Evolutionary conservation across 1,140 invertebrate species (phyloP), one percentile per base, ranked within the genome.

Genomic region (Drosophila repletoides): DNA sequence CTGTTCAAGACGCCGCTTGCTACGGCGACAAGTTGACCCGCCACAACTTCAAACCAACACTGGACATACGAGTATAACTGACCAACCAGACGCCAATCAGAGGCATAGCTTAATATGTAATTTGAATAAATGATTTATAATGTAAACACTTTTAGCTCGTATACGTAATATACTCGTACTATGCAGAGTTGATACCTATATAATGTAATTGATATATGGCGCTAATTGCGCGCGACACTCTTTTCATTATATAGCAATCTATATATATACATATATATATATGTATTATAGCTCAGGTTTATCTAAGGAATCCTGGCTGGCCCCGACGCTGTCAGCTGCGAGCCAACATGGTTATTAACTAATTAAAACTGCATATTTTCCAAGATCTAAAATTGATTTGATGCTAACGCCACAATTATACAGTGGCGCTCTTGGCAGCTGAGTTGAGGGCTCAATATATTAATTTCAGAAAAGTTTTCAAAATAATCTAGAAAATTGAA

Each of bases 41-140:
- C 66, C 65, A 59, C 24, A 34, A 3, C 15, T 33, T 61, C n/a
- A n/a, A 56, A 9, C 53, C 53, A 49, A n/a, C 58, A 34, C 22
- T 40, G 41, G 31, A 15, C 33, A 38, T 26, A 26, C 12, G 26
- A 36, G 65, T 33, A 55, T 34, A 22, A 59, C 65, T 63, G 64
- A 66, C 59, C 70, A 65, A 40, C n/a, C 9, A 17, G 21, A 38
- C 19, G 15, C 21, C 46, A 49, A 48, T 28, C 38, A 22, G 43
- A 34, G 41, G 19, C 43, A 6, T 7, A 46, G 68, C 43, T 75
- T 63, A 81, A 76, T 80, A 40, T 84, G 65, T 26, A 80, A 84
- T 84, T 86, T 84, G 68, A 84, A 84, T 84, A 84, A 84, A 84
- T 84, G 80, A 84, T 84, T 84, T 84, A 84, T 84, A 84, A 84